Conservation (phyloP, 2,113 vertebrate species). For the Mungos mungo region DNA sequence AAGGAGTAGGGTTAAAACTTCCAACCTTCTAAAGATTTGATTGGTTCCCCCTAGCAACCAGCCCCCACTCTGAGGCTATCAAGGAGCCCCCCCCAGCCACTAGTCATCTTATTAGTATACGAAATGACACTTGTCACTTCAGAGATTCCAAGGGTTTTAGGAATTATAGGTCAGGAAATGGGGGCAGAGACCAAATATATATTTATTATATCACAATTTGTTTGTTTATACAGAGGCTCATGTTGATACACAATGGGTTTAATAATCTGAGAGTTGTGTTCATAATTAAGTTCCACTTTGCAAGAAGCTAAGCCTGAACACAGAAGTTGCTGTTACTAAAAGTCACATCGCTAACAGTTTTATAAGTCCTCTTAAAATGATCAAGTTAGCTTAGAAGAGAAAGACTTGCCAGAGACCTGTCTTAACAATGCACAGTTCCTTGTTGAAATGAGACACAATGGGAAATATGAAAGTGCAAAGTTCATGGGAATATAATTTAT, state of each 20-base stretch:
- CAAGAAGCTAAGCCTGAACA: slow-evolving; percentile 23
- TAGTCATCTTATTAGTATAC: not conserved
- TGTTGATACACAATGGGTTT: not conserved
- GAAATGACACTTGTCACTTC: not conserved
- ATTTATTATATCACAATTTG: not conserved
- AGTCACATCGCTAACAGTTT: slow-evolving; percentile 35
- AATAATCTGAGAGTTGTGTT: not conserved
- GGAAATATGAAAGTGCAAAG: slow-evolving; percentile 24
- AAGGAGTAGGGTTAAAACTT: not conserved
- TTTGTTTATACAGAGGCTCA: not conserved
- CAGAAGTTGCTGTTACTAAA: slow-evolving; percentile 39
- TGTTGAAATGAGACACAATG: not conserved
- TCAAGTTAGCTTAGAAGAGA: slow-evolving; percentile 45
- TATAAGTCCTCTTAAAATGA: slow-evolving; percentile 37
- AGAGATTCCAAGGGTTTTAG: not conserved
- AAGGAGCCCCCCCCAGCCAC: not conserved
- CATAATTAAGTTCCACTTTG: slow-evolving; percentile 13
- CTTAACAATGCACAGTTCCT: not conserved
- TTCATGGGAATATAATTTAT: slow-evolving; percentile 31
- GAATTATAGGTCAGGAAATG: not conserved
- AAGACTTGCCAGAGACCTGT: slow-evolving; percentile 22
- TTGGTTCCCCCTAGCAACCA: not conserved
- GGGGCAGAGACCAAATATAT: not conserved
- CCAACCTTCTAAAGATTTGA: not conserved
- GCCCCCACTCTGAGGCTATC: not conserved